Evolutionary conservation across 2,113 vertebrate species (phyloP).

Genomic region (Azemiops feae): DNA sequence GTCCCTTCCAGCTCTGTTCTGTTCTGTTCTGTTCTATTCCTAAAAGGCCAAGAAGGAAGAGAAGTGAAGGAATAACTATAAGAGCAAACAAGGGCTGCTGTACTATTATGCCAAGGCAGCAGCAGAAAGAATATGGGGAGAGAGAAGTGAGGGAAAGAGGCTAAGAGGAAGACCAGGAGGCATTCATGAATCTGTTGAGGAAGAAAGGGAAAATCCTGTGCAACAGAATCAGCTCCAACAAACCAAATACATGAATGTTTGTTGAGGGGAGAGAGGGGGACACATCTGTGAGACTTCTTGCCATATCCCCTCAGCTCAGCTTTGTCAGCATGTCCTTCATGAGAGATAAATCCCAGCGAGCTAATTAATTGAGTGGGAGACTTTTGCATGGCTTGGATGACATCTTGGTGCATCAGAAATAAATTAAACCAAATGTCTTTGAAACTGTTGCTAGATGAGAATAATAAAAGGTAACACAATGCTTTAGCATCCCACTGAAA

Average conservation of each 20-base stretch:
- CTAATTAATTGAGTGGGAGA: not conserved
- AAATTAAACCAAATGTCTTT: accelerated
- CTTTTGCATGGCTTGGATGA: not conserved
- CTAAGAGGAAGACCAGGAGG: not conserved
- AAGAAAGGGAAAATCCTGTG: not conserved
- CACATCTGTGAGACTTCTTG: not conserved
- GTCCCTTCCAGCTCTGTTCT: too few species aligned
- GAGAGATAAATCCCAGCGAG: not conserved
- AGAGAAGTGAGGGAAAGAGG: not conserved
- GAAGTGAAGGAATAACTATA: not conserved
- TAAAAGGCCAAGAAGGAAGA: not conserved
- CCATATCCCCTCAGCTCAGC: not conserved
- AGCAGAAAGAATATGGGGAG: not conserved
- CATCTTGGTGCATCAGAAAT: not conserved
- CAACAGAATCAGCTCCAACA: not conserved
- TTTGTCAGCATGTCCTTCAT: not conserved
- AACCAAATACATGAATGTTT: not conserved
- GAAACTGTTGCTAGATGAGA: accelerated
- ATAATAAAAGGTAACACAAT: accelerated
- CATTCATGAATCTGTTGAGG: not conserved
- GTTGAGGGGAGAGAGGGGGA: not conserved
- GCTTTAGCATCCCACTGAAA: not conserved
- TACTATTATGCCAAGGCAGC: not conserved
- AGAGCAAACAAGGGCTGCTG: not conserved
- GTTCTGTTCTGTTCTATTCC: too few species aligned